Evolutionary conservation across 1,140 invertebrate species (phyloP).

Genomic region (Leguminivora glycinivorella): DNA sequence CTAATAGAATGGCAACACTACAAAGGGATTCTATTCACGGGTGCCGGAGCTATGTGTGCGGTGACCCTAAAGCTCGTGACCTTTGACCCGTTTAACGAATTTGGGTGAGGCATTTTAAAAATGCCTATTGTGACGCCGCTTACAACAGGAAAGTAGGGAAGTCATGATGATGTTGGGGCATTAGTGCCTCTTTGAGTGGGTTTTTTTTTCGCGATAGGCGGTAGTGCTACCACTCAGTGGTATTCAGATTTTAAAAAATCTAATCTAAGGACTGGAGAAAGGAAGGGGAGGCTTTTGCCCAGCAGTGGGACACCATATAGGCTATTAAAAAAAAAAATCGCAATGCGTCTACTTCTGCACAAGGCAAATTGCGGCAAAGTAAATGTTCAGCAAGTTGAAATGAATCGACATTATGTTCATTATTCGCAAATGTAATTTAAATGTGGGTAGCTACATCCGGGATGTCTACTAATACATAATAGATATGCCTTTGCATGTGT

Average conservation of each 20-base stretch:
- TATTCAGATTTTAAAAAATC: no score
- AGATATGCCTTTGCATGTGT: no score
- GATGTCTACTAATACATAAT: background rate
- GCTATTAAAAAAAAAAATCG: no score
- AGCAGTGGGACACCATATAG: no score
- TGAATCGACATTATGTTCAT: no score
- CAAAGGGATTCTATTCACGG: conserved; percentile 47
- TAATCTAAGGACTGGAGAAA: no score
- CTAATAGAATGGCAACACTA: conserved; percentile 50
- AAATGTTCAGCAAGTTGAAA: no score
- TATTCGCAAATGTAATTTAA: background rate
- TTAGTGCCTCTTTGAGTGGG: background rate
- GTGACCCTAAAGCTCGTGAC: conserved; percentile 41
- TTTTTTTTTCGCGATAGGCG: background rate
- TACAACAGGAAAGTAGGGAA: background rate
- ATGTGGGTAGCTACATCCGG: background rate
- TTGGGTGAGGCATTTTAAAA: conserved; percentile 24
- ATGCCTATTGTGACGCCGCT: background rate
- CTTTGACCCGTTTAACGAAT: conserved; percentile 36
- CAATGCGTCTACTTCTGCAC: no score
- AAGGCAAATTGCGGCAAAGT: no score
- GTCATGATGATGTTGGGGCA: background rate
- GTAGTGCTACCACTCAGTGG: no score
- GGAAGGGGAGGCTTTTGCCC: no score
- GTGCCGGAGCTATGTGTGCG: conserved; percentile 42